Evolutionary conservation across 2,113 vertebrate species (phyloP).

Genomic region (Neotragus moschatus): DNA sequence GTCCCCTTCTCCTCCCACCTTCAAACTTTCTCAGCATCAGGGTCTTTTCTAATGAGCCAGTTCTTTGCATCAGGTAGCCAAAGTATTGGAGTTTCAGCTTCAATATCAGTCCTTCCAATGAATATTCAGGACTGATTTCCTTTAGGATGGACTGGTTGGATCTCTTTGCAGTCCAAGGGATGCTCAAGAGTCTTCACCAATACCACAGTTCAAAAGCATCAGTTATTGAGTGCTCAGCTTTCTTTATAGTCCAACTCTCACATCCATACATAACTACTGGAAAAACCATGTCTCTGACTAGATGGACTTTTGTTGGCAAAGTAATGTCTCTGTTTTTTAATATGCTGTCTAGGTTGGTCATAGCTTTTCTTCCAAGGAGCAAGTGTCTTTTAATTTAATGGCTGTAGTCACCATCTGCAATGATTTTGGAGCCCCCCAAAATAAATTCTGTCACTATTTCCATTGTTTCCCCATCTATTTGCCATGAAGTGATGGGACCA

Average conservation of each 20-base stretch:
- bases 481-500: background rate
- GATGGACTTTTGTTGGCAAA: background rate
- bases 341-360: background rate
- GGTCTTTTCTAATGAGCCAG: background rate
- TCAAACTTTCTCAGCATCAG: background rate
- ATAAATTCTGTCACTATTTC: background rate
- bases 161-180: background rate
- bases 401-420: background rate
- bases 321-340: background rate
- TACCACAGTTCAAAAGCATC: background rate
- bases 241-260: background rate
- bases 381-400: background rate
- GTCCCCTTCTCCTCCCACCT: background rate
- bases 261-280: background rate
- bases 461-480: background rate
- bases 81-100: background rate
- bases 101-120: background rate
- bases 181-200: background rate
- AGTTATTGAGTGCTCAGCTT: background rate
- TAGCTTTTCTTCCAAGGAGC: background rate
- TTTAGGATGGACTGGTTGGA: background rate
- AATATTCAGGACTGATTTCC: background rate
- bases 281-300: background rate
- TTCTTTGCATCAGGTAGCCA: background rate
- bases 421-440: background rate